phyloP scores from a whole-genome alignment of 2,113 vertebrate genomes.

The Aegotheles bennettii region DNA sequence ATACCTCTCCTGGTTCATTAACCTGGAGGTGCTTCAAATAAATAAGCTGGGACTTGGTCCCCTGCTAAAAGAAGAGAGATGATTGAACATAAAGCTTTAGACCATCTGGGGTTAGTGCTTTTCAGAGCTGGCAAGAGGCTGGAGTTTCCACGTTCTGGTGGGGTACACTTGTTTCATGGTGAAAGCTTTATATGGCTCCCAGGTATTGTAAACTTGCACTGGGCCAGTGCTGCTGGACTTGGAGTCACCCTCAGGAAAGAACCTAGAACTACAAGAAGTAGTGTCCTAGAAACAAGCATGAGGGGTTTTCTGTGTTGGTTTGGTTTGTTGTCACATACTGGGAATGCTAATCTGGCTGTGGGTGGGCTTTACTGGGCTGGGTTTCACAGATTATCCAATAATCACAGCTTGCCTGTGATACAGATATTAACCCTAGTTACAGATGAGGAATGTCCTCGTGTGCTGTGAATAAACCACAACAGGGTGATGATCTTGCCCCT shows the following conservation, averaged over 20 bases:
- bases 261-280: too few relatives aligned
- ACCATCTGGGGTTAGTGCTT: not conserved
- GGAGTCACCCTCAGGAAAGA: not conserved
- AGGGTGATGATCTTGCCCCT: not conserved
- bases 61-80: not conserved
- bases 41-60: not conserved
- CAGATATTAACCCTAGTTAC: not conserved
- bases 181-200: not conserved
- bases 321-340: not conserved
- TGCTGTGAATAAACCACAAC: not conserved
- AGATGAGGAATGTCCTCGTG: not conserved
- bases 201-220: not conserved
- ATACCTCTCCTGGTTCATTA: not conserved
- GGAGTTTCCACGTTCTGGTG: not conserved
- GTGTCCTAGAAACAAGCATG: not conserved
- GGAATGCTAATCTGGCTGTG: not conserved
- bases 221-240: not conserved
- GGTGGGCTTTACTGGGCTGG: not conserved
- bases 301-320: not conserved
- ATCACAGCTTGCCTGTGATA: not conserved
- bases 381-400: not conserved
- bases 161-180: accelerated
- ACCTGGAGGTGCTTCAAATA: not conserved
- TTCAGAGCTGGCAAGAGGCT: not conserved
- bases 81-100: accelerated